Evolutionary conservation across 2,888 invertebrate species (phyloP).

Genomic region (Sinhomidia bicolor): DNA sequence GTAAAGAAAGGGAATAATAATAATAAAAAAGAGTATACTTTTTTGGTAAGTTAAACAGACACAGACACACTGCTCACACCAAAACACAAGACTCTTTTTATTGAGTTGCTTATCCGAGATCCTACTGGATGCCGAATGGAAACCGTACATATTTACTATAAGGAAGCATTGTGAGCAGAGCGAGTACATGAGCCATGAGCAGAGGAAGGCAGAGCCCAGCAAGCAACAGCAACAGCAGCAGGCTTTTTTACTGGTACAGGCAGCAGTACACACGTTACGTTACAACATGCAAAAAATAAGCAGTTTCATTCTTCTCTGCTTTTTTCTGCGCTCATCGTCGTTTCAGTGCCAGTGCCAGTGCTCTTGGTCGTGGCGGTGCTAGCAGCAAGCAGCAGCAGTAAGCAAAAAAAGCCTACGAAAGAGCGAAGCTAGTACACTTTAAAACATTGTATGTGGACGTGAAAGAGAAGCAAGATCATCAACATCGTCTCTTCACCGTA

Average conservation of each 20-base stretch:
- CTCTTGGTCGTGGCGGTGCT: slow-evolving; percentile 17
- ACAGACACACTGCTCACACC: slow-evolving; percentile 21
- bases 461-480: slow-evolving; percentile 23
- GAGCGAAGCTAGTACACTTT: neutral
- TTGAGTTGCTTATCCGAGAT: slow-evolving; percentile 67
- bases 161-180: slow-evolving; percentile 18
- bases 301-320: slow-evolving; percentile 49
- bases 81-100: too few species aligned
- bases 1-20: too few species aligned
- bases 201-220: slow-evolving; percentile 27
- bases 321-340: slow-evolving; percentile 40
- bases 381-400: neutral
- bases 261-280: neutral
- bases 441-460: slow-evolving; percentile 11
- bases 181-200: neutral
- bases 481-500: too few species aligned
- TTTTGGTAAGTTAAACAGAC: slow-evolving; percentile 6
- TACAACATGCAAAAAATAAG: neutral
- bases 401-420: slow-evolving; percentile 27
- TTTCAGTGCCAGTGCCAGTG: slow-evolving; percentile 42
- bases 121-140: slow-evolving; percentile 69
- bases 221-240: neutral
- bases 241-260: slow-evolving; percentile 45
- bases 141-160: slow-evolving; percentile 64
- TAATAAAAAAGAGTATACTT: slow-evolving; percentile 49